Base-by-base conservation (phyloP, 2,888 invertebrate species). In the Dynastes maya region DNA sequence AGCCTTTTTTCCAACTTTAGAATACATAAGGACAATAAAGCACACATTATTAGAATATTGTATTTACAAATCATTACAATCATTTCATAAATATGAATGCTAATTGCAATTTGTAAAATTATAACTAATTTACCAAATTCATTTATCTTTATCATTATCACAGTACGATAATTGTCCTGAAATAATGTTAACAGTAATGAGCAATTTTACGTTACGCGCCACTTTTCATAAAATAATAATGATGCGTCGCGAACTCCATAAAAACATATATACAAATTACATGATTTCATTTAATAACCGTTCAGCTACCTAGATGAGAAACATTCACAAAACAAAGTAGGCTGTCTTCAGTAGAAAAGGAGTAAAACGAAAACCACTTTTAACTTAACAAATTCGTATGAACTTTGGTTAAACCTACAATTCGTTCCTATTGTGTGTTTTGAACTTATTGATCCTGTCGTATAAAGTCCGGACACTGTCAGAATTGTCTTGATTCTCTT, bases 391-490 rank as follows among this genome's bases (percentile, higher is more conserved):
- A 61, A 27, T 45, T 74, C 71, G 9, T 61, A 61, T 77, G 67
- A 77, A 77, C 79, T 79, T 79, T 79, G 77, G 79, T 77, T 74
- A 74, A 67, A 63, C 49, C 70, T 77, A 77, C 40, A 63, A 77
- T 61, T 77, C 32, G 70, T 77, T 40, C 51, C 76, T 53, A 82
- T 68, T 72, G 63, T 75, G 71, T 45, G 80, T 72, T 81, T 86
- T 83, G 80, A 84, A 89, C 82, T 86, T 87, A 80, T 88, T 85
- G 65, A 89, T 82, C 80, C 84, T 85, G 49, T 85, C 82, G 78
- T 87, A 87, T 63, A 88, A 77, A 45, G 82, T 78, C 72, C 80
- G 84, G 3, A 88, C 85, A 72, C 86, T 83, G 40, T 86, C 87
- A 13, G 82, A 82, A 80, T 87, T 84, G 78, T 88, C 88, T 61